A percentile compares a stretch with the other conserved stretches of the same genome.
Evolutionary conservation across 2,113 vertebrate genomes (phyloP).

Genomic region (Tenrec ecaudatus): DNA sequence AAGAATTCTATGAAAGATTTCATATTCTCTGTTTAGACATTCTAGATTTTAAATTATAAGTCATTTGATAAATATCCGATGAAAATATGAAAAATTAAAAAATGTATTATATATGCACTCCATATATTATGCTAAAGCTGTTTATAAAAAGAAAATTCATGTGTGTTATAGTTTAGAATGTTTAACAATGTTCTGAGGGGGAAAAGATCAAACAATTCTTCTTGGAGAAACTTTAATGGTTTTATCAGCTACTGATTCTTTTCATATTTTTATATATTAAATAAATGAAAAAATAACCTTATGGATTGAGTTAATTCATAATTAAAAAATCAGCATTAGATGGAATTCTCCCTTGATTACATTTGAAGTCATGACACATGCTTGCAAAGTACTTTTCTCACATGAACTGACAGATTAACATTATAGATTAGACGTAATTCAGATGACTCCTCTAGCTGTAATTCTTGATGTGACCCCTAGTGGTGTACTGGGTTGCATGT

Average conservation of each 20-base stretch:
- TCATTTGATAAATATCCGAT: not conserved
- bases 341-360: not conserved
- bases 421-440: not conserved
- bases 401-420: not conserved
- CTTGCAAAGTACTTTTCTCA: not conserved
- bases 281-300: not conserved
- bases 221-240: not conserved
- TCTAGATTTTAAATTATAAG: not conserved
- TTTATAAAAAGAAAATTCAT: not conserved
- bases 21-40: not conserved
- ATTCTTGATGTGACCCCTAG: too few species aligned
- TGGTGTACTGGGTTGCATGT: too few species aligned
- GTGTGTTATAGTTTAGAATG: not conserved
- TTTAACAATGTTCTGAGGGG: not conserved
- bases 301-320: not conserved
- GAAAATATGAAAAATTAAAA: not conserved
- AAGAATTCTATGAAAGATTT: not conserved
- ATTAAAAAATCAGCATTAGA: not conserved
- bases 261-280: slow-evolving; percentile 8
- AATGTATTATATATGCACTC: not conserved
- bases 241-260: not conserved
- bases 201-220: not conserved
- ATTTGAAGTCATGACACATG: slow-evolving; percentile 3
- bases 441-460: too few species aligned
- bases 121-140: not conserved